Evolutionary conservation across 2,797 vertebrate species (phyloP).

Genomic region (Tapera naevia): DNA sequence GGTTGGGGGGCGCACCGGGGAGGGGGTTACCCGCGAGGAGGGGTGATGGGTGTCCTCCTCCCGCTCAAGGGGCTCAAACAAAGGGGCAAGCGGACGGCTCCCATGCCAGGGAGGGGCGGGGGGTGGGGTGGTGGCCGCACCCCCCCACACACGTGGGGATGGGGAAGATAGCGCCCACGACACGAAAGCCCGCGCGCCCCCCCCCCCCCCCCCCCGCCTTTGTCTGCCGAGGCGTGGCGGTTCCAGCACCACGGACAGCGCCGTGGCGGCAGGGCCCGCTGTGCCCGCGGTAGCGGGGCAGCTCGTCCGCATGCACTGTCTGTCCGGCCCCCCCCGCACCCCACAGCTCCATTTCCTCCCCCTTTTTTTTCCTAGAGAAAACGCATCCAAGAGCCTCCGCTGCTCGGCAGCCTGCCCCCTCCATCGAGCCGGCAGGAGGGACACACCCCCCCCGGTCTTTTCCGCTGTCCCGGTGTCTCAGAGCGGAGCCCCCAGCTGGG

Average conservation of each 20-base stretch:
- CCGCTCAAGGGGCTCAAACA: neutral
- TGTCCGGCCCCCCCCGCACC: neutral
- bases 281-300: neutral
- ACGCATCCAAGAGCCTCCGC: neutral
- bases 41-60: neutral
- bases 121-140: neutral
- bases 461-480: neutral
- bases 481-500: neutral
- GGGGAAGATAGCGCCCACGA: neutral
- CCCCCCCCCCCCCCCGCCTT: conserved; percentile 9
- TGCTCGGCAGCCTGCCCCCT: neutral
- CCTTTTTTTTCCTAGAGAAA: neutral
- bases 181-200: neutral
- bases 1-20: neutral
- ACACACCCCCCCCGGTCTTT: neutral
- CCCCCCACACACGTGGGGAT: neutral
- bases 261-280: neutral
- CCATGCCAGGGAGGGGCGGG: neutral
- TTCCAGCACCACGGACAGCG: conserved; percentile 51
- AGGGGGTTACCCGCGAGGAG: neutral
- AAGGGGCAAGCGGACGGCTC: neutral
- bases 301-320: neutral
- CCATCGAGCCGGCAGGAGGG: neutral
- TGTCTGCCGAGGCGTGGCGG: conserved; percentile 13
- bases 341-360: neutral